Evolutionary conservation across 2,888 invertebrate genomes (phyloP), one percentile per base, ranked within the genome.

Genomic region (Cheiracanthium punctorium): DNA sequence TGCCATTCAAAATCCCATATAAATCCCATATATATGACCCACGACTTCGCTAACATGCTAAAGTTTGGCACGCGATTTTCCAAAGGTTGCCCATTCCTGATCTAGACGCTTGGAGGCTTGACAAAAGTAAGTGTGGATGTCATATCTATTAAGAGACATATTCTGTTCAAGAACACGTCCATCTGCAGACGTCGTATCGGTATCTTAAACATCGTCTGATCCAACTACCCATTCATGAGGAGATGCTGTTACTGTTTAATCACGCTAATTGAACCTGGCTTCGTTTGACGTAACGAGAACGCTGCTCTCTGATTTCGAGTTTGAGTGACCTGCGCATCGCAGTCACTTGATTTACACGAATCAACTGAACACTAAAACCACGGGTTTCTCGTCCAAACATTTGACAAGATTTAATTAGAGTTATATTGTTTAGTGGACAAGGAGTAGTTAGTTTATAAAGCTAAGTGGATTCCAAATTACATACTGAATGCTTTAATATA

Each of bases 261-360:
- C 58, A 58, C 5, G 7, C 20, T 58, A 24, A 58, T 58, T 58
- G 58, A 2, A 24, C 24, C 2, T 24, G 58, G 4, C 17, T 58
- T 24, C 20, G 58, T 58, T 58, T 58, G 24, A 24, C 12, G 14
- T 58, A 58, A 58, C 58, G 24, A 58, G 58, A 58, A 58, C 24
- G 58, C 58, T 58, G 24, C 58, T 58, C 58, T 58, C 58, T 58
- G 58, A 58, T 58, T 58, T 58, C 58, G 24, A 24, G 58, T 58
- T 58, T 58, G 58, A 58, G 24, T 58, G 58, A 24, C 20, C 58
- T 58, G 24, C 17, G 24, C 17, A 58, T 2, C 5, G 24, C 58
- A 58, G 24, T 58, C 24, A 24, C 17, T 58, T 24, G 58, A 20
- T 58, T 24, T 12, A 24, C 58, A 58, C 58, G 58, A 58, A 24